A percentile compares a stretch with the other conserved stretches of the same genome.
Conservation (phyloP, 1,140 invertebrate genomes). For the Gonatopus flavifemur region DNA sequence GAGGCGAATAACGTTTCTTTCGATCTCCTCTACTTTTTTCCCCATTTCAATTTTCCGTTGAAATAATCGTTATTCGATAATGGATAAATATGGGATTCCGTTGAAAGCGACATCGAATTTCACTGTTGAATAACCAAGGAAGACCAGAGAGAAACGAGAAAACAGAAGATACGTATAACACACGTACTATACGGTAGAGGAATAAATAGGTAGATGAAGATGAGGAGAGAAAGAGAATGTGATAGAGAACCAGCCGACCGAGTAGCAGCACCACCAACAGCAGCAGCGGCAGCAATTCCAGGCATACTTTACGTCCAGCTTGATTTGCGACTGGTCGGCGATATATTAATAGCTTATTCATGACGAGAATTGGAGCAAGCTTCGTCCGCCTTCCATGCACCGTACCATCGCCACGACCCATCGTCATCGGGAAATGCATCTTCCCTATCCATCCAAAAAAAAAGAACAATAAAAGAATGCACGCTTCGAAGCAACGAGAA, state of each 20-base stretch:
- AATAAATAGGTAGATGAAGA: background rate
- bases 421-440: background rate
- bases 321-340: conserved; percentile 29
- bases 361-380: conserved; percentile 29
- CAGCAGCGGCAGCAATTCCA: conserved; percentile 18
- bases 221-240: background rate
- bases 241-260: background rate
- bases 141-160: background rate
- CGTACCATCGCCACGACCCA: background rate
- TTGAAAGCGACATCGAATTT: background rate
- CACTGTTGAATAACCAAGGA: background rate
- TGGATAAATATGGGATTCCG: background rate
- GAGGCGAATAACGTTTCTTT: too few species aligned
- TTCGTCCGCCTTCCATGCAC: background rate
- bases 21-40: too few species aligned
- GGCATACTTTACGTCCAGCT: conserved; percentile 30
- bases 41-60: too few species aligned
- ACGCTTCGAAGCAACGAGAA: too few species aligned
- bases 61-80: background rate
- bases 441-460: background rate
- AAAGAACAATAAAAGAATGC: background rate
- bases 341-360: conserved; percentile 37
- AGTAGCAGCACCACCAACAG: background rate
- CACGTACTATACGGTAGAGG: background rate
- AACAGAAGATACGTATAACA: background rate